These are phyloP conservation scores for Procambarus clarkii DNA, from an alignment of 1,140 invertebrate species.

Conservation along the genomic window DNA sequence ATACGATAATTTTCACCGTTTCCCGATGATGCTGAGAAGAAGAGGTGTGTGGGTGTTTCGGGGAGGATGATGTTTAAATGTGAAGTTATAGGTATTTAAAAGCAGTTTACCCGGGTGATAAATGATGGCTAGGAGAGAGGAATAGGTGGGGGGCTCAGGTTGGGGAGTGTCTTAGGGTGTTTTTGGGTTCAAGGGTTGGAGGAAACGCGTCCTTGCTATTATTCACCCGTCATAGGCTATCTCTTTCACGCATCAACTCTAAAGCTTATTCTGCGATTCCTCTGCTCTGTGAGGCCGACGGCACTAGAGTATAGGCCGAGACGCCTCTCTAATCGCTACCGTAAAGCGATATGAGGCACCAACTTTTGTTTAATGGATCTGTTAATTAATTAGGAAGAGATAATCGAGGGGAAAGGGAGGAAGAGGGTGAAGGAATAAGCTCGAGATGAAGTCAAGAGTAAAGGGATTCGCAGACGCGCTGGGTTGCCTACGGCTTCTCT, in stretches of 20 bases:
- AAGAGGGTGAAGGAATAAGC: conserved; percentile 11
- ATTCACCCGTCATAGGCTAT: conserved; percentile 47
- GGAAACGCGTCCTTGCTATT: conserved; percentile 42
- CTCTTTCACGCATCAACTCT: conserved; percentile 55
- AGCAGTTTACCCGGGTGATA: not conserved
- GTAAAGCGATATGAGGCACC: not conserved
- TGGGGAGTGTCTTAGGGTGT: conserved; percentile 22
- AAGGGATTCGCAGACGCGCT: conserved; percentile 42
- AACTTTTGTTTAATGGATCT: not conserved
- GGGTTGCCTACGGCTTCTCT: conserved; percentile 57
- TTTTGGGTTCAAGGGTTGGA: conserved; percentile 25
- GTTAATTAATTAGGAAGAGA: conserved; percentile 5
- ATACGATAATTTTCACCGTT: conserved; percentile 45
- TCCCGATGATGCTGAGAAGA: not conserved
- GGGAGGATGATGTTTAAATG: not conserved
- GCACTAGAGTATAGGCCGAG: not conserved
- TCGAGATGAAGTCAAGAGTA: conserved; percentile 42
- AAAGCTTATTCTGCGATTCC: conserved; percentile 43
- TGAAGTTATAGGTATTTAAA: not conserved
- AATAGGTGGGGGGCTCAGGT: not conserved
- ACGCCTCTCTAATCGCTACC: not conserved
- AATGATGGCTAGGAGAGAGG: not conserved
- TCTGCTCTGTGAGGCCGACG: not conserved
- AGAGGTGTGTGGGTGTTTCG: too few species aligned
- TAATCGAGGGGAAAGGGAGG: conserved; percentile 20